Evolutionary conservation across 2,113 vertebrate species (phyloP).

Genomic region (Junco hyemalis): DNA sequence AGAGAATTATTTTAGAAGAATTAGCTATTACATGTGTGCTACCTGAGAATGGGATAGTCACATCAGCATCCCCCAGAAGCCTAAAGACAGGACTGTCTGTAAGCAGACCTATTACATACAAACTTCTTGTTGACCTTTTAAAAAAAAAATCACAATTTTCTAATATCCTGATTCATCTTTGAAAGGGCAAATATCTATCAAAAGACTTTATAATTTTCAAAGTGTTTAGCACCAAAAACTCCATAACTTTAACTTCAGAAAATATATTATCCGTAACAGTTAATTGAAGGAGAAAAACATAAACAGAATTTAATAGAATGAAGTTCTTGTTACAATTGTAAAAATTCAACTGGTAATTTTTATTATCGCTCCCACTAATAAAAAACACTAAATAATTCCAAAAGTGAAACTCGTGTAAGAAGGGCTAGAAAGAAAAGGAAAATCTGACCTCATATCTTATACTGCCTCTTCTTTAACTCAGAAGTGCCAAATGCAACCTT

Average conservation of each 20-base stretch:
- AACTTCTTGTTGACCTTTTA: neutral
- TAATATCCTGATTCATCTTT: neutral
- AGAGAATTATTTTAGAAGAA: constrained; percentile 37
- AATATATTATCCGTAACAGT: neutral
- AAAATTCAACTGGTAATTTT: neutral
- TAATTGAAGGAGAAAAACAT: neutral
- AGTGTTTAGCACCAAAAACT: neutral
- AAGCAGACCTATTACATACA: neutral
- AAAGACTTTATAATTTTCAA: neutral
- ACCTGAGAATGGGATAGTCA: neutral
- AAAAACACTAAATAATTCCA: neutral
- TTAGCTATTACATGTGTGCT: constrained; percentile 15
- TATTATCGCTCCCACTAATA: neutral
- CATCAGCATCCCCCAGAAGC: neutral
- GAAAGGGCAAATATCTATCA: neutral
- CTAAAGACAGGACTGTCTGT: neutral
- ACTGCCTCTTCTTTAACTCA: neutral
- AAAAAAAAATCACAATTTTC: neutral
- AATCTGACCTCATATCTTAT: neutral
- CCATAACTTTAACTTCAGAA: neutral
- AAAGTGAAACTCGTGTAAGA: neutral
- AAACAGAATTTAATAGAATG: neutral
- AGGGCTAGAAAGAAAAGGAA: neutral
- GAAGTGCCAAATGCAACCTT: neutral
- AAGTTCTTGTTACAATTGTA: neutral